Base-by-base conservation (phyloP, 2,888 invertebrate genomes). In the Callinectes sapidus region DNA sequence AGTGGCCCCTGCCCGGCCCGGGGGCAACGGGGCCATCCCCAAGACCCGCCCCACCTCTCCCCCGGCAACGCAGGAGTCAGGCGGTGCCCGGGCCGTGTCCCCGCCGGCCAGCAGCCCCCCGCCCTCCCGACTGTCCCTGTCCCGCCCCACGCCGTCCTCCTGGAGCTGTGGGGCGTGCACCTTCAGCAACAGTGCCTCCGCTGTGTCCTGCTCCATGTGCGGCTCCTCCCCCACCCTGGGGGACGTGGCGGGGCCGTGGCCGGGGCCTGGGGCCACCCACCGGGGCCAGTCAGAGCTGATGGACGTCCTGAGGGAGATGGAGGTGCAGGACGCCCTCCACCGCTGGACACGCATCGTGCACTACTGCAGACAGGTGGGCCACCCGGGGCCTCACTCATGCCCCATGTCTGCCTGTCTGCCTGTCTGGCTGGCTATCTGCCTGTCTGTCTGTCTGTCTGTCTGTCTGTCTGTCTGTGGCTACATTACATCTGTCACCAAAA, bases 261-360 rank as follows among this genome's bases (percentile, higher is more conserved):
- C 93, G 23, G 89, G 91, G 85, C 81, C 88, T n/a, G 81, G 87
- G 28, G 81, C 92, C 77, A 90, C 39, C n/a, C 92, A 92, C 91
- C 55, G 93, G 28, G 71, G 97, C 95, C 98, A 98, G 95, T 98
- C 98, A 95, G 97, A 97, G 86, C 97, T 98, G 6, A 98, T 98
- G 97, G 98, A 98, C 95, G 97, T 98, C 94, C 96, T 98, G 89
- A 96, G 98, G 0, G 96, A 98, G 92, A 96, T 97, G 87, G 98
- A 98, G 95, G 98, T 99, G 95, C 97, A 97, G 94, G 97, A 98
- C 95, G 98, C 98, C 8, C 96, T 97, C 95, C 97, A 98, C 95
- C 98, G 98, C 95, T 99, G 98, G 98, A 97, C 98, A 95, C 97
- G 98, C 95, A 99, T 99, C 93, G 97, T 98, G 87, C 97, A 97